Evolutionary conservation across 2,888 invertebrate genomes (phyloP), one percentile per base, ranked within the genome.

Genomic region (Caenorhabditis imperialis): DNA sequence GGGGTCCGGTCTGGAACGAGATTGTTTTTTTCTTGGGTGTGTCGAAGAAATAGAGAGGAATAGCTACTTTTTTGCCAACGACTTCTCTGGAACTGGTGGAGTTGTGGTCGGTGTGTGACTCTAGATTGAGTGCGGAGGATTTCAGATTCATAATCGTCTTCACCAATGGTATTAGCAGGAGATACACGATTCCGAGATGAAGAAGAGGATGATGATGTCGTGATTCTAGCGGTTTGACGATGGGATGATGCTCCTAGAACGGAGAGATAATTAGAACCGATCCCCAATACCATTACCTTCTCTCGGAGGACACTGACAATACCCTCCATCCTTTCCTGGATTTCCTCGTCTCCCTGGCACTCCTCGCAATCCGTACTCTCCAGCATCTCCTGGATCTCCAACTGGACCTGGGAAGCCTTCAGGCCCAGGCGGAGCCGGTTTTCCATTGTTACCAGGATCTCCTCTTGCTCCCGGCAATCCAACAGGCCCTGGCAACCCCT

Each of bases 311-410:
- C 81, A 81, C 18, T 81, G 75, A 30, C 81, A 81, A 45, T 81
- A 81, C 2, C 78, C 81, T 7, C 78, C 78, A 62, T 81, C 81
- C 50, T 76, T 73, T 40, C 81, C 81, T 2, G 78, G 77, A n/a
- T 40, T 22, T 23, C 81, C 81, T 50, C 62, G 50, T 54, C 75
- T 57, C n/a, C 81, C 81, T 3, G 72, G 74, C 5, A 57, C 58
- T n/a, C 81, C 81, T 8, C 77, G 60, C 7, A 69, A 44, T 1
- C 81, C 81, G 30, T 77, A 75, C 27, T 79, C 79, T 47, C 81
- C 81, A 5, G 53, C 42, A 20, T 77, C 77, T 8, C 81, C 81
- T 4, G 53, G 51, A 23, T 78, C 77, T 22, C 81, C 81, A 33
- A 67, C 53, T 7, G 72, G 70, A 14, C 81, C 81, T 0, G 78